phyloP scores from a whole-genome alignment of 2,797 vertebrate genomes.

The Takifugu rubripes region DNA sequence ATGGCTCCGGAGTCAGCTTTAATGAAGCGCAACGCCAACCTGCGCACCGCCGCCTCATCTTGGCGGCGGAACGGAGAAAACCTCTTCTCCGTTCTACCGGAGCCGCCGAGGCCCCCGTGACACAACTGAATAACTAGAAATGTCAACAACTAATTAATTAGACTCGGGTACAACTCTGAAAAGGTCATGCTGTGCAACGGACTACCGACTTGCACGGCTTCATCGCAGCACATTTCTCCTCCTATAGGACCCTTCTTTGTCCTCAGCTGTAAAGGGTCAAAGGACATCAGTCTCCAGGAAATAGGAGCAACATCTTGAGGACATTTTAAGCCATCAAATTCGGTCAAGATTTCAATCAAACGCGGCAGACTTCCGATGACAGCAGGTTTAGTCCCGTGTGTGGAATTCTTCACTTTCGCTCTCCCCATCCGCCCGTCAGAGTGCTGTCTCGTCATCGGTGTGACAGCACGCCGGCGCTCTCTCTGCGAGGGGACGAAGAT shows the following conservation, averaged over 20 bases:
- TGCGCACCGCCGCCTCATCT: constrained; percentile 22
- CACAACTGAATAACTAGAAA: constrained; percentile 49
- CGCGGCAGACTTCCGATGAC: not conserved
- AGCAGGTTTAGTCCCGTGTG: not conserved
- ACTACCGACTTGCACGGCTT: constrained; percentile 25
- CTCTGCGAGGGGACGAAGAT: constrained; percentile 2
- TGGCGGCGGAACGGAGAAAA: constrained; percentile 16
- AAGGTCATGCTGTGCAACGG: constrained; percentile 53
- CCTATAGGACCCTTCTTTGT: not conserved
- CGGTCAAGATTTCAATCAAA: not conserved
- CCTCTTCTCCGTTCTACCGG: constrained; percentile 29
- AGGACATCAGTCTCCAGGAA: not conserved
- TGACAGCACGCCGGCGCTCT: constrained; percentile 16
- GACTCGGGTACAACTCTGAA: constrained; percentile 34
- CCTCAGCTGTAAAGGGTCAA: not conserved
- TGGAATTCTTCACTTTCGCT: not conserved
- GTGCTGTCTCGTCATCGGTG: not conserved
- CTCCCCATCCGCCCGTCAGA: not conserved
- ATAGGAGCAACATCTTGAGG: no score
- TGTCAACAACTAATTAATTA: constrained; percentile 68
- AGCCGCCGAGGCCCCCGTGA: constrained; percentile 33
- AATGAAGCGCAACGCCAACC: constrained; percentile 28
- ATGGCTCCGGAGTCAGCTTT: constrained; percentile 16
- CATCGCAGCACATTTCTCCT: constrained; percentile 1
- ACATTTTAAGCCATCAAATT: not conserved